Base-by-base conservation (phyloP, 64 coral and sea anemone genomes). In the Stichodactyla mertensii region DNA sequence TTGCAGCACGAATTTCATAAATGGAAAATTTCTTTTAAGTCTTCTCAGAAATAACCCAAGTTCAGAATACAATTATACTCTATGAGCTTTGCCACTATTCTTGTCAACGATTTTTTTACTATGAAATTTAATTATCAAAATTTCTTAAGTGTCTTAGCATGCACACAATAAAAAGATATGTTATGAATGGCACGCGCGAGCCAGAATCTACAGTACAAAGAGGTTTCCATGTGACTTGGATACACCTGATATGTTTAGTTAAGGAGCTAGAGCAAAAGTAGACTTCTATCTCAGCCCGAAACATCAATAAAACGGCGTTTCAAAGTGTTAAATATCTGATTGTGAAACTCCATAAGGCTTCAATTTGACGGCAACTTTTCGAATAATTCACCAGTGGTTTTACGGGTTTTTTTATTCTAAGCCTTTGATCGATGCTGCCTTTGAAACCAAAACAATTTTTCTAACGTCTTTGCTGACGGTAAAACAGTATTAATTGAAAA, bases 91-190 rank as follows among this genome's bases (percentile, higher is more conserved):
- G 90, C 82, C 91, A 66, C 18, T 66, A 0, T 92, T 89, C 85
- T 88, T 92, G 87, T 86, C 87, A 92, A 95, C 87, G 36, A 45
- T 45, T 45, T 15, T 92, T 85, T 85, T 86, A 80, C 86, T 56
- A 88, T 82, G 84, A 95, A 95, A 95, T 95, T 95, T 92, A 95
- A 95, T 95, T 95, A 95, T 92, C 90, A 55, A 82, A 54, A 6
- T 66, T 9, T 62, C 57, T 2, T 62, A 19, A 15, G 9, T 45
- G 5, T 2, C 16, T 16, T 66, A 66, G 62, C 23, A n/a, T 66
- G 62, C 19, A 66, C 62, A 45, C 36, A 45, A 45, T 66, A 6
- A n/a, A 66, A 18, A 61, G 59, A 16, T 61, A 61, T 61, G 59
- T 61, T 61, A 5, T 79, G 51, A 52, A 15, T 5, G 18, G 27